Evolutionary conservation across 1,140 invertebrate genomes (phyloP), one percentile per base, ranked within the genome.

Genomic region (Drosophila bifasciata): DNA sequence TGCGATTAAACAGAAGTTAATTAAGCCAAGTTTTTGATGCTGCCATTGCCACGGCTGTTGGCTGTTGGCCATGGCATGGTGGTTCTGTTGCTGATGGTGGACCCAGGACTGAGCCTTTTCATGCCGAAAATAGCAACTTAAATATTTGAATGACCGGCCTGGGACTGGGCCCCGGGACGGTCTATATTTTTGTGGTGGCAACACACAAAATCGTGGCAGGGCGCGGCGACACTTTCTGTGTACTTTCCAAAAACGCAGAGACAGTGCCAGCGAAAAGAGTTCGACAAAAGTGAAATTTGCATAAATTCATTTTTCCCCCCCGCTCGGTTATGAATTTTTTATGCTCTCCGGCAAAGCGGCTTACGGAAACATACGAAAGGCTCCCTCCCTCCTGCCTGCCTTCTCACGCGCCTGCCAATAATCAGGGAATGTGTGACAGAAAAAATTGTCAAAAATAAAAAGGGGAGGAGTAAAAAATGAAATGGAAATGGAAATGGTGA

Each of bases 1-100:
- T 88, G 61, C 64, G 83, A 64, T 75, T 79, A 60, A 81, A 78
- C 74, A 79, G 78, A 81, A 88, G 83, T 86, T 86, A 86, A 86
- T 86, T 86, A 88, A 86, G 83, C 85, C 79, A 88, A 88, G 83
- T 86, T 83, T 76, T 43, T 44, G 60, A 69, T 69, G 66, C 63
- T 69, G 70, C 48, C 62, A 56, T 71, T 75, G 62, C 63, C 72
- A 48, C 28, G 56, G 49, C 23, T 48, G 13, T 43, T 25, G 62
- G 62, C 17, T 48, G 32, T 7, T 45, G 36, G 46, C n/a, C n/a
- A n/a, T 45, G 46, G 53, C 8, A 3, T 28, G 28, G 43, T 64
- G 19, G 21, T 59, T 44, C 19, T 75, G 41, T 19, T 68, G 23
- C 23, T 66, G 59, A 44, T 79, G 70, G 63, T 85, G 77, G 32